Evolutionary conservation across 2,888 invertebrate species (phyloP).

Genomic region (Cabera pusaria): DNA sequence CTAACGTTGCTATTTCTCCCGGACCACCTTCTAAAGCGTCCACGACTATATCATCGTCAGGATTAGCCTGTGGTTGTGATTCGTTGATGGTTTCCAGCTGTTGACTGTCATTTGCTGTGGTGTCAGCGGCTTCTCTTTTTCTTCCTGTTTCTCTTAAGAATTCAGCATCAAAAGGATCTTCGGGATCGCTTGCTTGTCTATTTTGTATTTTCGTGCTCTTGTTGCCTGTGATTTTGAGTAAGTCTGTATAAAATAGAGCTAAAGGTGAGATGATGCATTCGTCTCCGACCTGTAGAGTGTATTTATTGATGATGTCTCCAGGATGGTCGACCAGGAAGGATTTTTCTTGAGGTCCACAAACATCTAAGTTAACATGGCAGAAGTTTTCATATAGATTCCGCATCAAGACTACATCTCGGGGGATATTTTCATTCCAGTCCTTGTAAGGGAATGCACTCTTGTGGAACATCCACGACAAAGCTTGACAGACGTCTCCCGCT

Average conservation of each 20-base stretch:
- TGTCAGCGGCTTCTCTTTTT: constrained; percentile 76
- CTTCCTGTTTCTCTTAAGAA: constrained; percentile 94
- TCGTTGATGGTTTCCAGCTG: constrained; percentile 79
- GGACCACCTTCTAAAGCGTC: constrained; percentile 82
- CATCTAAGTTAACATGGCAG: constrained; percentile 95
- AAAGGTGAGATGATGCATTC: constrained; percentile 96
- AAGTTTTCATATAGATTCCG: constrained; percentile 94
- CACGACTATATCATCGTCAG: constrained; percentile 89
- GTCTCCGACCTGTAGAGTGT: constrained; percentile 93
- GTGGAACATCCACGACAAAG: constrained; percentile 93
- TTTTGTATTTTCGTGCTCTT: constrained; percentile 90
- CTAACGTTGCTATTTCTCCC: constrained; percentile 87
- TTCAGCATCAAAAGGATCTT: constrained; percentile 97
- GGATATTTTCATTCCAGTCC: constrained; percentile 88
- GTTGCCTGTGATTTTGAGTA: constrained; percentile 92
- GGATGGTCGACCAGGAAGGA: constrained; percentile 89
- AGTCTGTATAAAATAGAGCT: constrained; percentile 93
- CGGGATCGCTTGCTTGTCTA: constrained; percentile 89
- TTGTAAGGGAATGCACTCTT: constrained; percentile 96
- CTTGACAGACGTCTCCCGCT: constrained; percentile 95
- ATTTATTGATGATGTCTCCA: constrained; percentile 86
- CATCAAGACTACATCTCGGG: constrained; percentile 90
- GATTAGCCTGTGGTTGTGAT: constrained; percentile 72
- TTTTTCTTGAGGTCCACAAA: constrained; percentile 94
- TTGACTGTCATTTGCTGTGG: constrained; percentile 64